phyloP scores from a whole-genome alignment of 2,113 vertebrate species.

The Puntigrus tetrazona region DNA sequence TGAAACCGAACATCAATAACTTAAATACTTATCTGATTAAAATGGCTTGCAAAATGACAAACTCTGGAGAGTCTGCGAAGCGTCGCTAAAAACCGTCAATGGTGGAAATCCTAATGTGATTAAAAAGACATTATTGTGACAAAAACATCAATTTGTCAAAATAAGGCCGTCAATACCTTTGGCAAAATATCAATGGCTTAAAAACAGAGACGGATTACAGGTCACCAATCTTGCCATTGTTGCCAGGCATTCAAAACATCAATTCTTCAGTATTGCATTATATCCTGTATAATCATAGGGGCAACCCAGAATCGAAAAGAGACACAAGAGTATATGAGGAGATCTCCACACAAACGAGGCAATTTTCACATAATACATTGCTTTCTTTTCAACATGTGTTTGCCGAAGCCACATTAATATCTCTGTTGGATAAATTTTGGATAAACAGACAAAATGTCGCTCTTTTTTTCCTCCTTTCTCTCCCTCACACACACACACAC shows the following conservation, averaged over 20 bases:
- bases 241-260: conserved; percentile 41
- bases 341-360: neutral
- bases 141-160: conserved; percentile 46
- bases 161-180: conserved; percentile 43
- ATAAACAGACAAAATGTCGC: conserved; percentile 2
- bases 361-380: conserved; percentile 9
- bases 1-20: conserved; percentile 41
- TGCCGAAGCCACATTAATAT: conserved; percentile 28
- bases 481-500: conserved; percentile 14
- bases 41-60: conserved; percentile 30
- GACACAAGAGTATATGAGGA: neutral
- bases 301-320: neutral
- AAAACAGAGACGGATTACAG: conserved; percentile 33
- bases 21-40: conserved; percentile 44
- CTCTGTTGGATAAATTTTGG: conserved; percentile 23
- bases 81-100: conserved; percentile 49
- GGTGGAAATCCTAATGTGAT: conserved; percentile 43
- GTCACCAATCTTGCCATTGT: conserved; percentile 11
- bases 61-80: conserved; percentile 24
- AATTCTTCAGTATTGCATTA: conserved; percentile 6
- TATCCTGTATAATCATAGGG: too few relatives aligned
- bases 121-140: conserved; percentile 50
- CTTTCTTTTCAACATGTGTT: conserved; percentile 22
- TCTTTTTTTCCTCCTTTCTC: neutral
- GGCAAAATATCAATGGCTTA: conserved; percentile 33